Base-by-base conservation (phyloP, 2,113 vertebrate species). In the Tetraodon nigroviridis region DNA sequence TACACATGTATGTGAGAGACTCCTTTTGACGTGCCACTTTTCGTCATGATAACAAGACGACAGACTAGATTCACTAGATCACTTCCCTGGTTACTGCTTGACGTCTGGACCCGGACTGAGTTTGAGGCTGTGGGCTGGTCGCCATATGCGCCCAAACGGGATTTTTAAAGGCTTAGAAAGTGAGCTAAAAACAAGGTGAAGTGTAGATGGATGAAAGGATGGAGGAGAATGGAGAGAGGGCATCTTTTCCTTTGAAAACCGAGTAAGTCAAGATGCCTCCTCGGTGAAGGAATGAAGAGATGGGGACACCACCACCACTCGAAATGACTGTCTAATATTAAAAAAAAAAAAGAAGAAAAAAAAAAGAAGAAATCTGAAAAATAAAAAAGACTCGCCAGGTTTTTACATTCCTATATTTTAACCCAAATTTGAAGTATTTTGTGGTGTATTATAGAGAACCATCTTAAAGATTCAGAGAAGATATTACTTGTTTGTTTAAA, bases 361-460 rank as follows among this genome's bases (percentile, higher is more conserved):
- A 77, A 72, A 70, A 67, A 75, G 69, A 77, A 29, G 50, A 84
- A 84, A 86, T 77, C 73, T 42, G 77, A 86, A 83, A 79, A 76
- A 64, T 57, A 73, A 8, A 76, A 88, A 64, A 88, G 88, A 90
- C 86, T 88, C 49, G 85, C 83, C 87, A 87, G 90, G 90, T 92
- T 91, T 91, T 87, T 90, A 90, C 88, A 90, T 90, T 91, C 85
- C 86, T 91, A 91, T 91, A 91, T 91, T 91, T 90, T 91, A 91
- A 90, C 84, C 92, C 88, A 89, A 80, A 90, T 93, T 90, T 84
- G 79, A 91, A 93, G 92, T 93, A 90, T 94, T 92, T 94, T 87
- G 93, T 91, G 93, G 92, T 93, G 93, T 93, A 92, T 85, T 83
- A 89, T 92, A 88, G 92, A 92, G 92, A 90, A 90, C 78, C 88